These are phyloP conservation scores for Aurelia coerulea DNA, from an alignment of 30 jellyfish, hydroid and myxozoan genomes.

Conservation along the genomic window DNA sequence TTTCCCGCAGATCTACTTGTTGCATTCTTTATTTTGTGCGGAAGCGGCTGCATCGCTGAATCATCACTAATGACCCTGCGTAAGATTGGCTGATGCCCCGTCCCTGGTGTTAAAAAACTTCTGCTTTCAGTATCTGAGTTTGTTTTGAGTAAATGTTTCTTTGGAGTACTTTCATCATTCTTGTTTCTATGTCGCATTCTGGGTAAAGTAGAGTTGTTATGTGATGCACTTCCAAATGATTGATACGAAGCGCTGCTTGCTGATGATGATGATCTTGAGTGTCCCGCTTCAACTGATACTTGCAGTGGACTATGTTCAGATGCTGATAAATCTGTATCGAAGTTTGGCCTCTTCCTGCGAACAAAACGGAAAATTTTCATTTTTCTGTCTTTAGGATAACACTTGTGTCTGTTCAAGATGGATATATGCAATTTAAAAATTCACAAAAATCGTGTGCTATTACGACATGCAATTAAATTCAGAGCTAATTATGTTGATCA, in stretches of 20 bases:
- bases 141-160: neutral
- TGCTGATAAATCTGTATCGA: slow-evolving; percentile 30
- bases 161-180: slow-evolving; percentile 27
- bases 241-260: slow-evolving; percentile 68
- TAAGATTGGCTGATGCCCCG: slow-evolving; percentile 3
- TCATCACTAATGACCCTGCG: slow-evolving; percentile 35
- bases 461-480: too few species aligned
- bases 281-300: slow-evolving; percentile 24
- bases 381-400: too few species aligned
- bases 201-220: slow-evolving; percentile 12
- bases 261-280: slow-evolving; percentile 61
- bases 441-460: too few species aligned
- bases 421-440: too few species aligned
- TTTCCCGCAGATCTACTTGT: slow-evolving; percentile 42
- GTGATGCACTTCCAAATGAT: slow-evolving; percentile 24
- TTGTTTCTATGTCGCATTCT: slow-evolving; percentile 12
- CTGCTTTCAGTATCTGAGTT: slow-evolving; percentile 19
- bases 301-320: slow-evolving; percentile 9
- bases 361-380: neutral
- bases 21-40: neutral
- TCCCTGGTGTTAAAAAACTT: too few species aligned
- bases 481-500: too few species aligned
- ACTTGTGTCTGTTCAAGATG: too few species aligned
- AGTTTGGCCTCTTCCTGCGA: slow-evolving; percentile 55
- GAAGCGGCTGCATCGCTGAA: neutral